Conservation (phyloP, 2,888 invertebrate genomes). For the Rhagonycha fulva region DNA sequence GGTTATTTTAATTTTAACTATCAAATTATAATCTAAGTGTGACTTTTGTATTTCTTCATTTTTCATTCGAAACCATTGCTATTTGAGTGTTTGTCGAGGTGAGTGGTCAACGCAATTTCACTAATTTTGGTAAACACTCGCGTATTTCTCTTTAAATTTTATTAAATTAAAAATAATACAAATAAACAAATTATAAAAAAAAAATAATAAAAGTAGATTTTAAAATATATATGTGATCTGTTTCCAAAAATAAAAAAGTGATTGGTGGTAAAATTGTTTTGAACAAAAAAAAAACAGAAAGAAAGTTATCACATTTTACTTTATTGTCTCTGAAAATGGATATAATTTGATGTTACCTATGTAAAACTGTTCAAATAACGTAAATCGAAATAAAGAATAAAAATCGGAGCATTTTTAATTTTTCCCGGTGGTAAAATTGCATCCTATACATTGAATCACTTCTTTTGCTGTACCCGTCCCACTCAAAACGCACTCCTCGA, state of each 20-base stretch:
- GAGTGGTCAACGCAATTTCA: not conserved
- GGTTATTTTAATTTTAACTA: not conserved
- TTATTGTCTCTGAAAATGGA: conserved; percentile 10
- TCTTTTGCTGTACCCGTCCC: conserved; percentile 31
- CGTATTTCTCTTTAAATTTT: conserved; percentile 6
- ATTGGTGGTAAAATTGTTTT: not conserved
- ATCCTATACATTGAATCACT: conserved; percentile 34
- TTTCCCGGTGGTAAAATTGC: conserved; percentile 18
- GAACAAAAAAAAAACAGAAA: not conserved
- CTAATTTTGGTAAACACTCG: conserved; percentile 2
- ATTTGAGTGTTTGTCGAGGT: not conserved
- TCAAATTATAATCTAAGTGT: not conserved
- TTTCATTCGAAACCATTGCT: not conserved
- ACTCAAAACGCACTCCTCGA: conserved; percentile 32
- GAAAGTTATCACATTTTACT: conserved; percentile 2
- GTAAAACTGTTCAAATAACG: conserved; percentile 24
- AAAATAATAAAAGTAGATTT: conserved; percentile 21
- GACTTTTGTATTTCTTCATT: not conserved
- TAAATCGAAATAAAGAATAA: conserved; percentile 17
- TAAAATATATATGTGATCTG: conserved; percentile 15
- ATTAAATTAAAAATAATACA: conserved; percentile 22
- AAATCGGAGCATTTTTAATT: not conserved
- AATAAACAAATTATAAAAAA: conserved; percentile 6
- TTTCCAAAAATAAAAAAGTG: not conserved
- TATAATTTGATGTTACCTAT: conserved; percentile 23